A percentile compares a stretch with the other conserved stretches of the same genome.
Evolutionary conservation across 2,113 vertebrate genomes (phyloP).

Genomic region (Seriola rivoliana): DNA sequence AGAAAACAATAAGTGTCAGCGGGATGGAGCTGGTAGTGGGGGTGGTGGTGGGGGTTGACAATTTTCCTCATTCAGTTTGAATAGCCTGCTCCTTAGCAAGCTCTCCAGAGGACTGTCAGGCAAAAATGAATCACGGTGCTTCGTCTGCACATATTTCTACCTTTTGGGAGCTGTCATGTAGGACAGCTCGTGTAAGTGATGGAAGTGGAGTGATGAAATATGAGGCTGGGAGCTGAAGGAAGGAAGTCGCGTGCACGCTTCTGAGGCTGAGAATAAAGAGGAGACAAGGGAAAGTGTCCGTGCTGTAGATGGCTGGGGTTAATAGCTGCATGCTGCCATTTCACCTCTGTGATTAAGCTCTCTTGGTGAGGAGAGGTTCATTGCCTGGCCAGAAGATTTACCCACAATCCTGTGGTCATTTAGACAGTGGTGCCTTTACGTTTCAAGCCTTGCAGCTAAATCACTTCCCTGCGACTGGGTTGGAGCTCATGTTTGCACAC

Average conservation of each 20-base stretch:
- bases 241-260: neutral
- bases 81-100: slow-evolving; percentile 10
- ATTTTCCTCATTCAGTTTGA: slow-evolving; percentile 21
- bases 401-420: slow-evolving; percentile 42
- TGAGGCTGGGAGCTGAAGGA: slow-evolving; percentile 8
- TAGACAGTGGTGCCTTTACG: slow-evolving; percentile 23
- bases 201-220: slow-evolving; percentile 30
- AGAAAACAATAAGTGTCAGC: slow-evolving; percentile 45
- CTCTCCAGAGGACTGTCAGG: slow-evolving; percentile 23
- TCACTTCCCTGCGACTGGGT: slow-evolving; percentile 20
- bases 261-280: neutral
- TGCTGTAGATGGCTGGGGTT: slow-evolving; percentile 23
- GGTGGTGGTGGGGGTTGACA: slow-evolving; percentile 4
- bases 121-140: slow-evolving; percentile 33
- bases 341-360: slow-evolving; percentile 41
- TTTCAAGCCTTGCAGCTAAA: slow-evolving; percentile 19
- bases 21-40: neutral
- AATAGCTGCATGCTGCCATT: slow-evolving; percentile 17
- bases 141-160: slow-evolving; percentile 45
- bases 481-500: slow-evolving; percentile 37
- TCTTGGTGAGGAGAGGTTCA: slow-evolving; percentile 7
- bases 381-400: slow-evolving; percentile 43
- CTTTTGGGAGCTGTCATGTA: slow-evolving; percentile 42
- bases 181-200: slow-evolving; percentile 31
- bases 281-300: neutral